Evolutionary conservation across 2,113 vertebrate species (phyloP), one percentile per base, ranked within the genome.

Genomic region (Mastomys coucha): DNA sequence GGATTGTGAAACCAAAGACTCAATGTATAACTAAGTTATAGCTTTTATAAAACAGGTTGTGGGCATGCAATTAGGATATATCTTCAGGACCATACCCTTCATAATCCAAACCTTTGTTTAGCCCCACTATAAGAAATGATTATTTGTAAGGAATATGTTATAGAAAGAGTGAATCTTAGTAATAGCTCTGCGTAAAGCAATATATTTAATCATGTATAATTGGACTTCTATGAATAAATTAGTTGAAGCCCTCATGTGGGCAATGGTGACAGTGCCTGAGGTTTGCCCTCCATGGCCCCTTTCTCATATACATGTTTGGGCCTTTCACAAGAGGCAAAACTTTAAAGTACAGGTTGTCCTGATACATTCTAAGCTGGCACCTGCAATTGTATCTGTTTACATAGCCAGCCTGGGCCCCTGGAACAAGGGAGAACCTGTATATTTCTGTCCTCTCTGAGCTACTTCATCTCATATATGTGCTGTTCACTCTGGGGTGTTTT

Each of bases 1-100:
- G 73, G 7, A 49, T 95, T 96, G 20, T 91, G 56, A 92, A 97
- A 92, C 60, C 31, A 91, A 95, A 93, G 56, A 36, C 13, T 20
- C 72, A 69, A 49, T 36, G 7, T 13, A 67, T 87, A 82, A 65
- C 24, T 86, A 75, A 96, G 87, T 90, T 24, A 16, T 28, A 95
- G 12, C 12, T 49, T 91, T 96, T 89, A 49, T 75, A 88, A 39
- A 72, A 26, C 33, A 96, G 70, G 42, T 67, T 65, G 28, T 77
- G 5, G 91, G 19, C 69, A 53, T 85, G 33, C 39, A 53, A 70
- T 89, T 81, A 82, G n/a, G 51, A 65, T 75, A 70, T 45, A 51
- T 63, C 26, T 95, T 91, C 81, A 6, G 73, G 49, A 49, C 20
- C 85, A 33, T 19, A 2, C 0, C 45, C 10, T 94, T 88, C 36